Evolutionary conservation across 2,888 invertebrate species (phyloP).

Genomic region (Rosalia funebris): DNA sequence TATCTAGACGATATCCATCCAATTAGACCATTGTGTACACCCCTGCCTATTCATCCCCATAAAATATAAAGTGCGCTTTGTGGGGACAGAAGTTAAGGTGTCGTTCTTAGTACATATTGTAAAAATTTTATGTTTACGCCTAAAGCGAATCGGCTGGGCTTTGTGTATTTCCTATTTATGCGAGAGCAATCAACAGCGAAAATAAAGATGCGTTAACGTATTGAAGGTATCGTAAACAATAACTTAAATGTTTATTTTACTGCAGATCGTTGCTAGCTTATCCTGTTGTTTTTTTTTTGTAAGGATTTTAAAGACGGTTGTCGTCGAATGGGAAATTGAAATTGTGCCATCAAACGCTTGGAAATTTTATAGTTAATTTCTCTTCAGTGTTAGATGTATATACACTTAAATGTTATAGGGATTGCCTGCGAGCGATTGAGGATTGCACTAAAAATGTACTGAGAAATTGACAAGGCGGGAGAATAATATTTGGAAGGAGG

Average conservation of each 20-base stretch:
- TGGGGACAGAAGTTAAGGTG: constrained; percentile 14
- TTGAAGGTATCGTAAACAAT: background rate
- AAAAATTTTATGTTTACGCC: constrained; percentile 47
- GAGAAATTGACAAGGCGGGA: too few species aligned
- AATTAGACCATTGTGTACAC: constrained; percentile 2
- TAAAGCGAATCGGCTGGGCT: constrained; percentile 43
- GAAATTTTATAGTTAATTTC: too few species aligned
- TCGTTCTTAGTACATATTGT: constrained; percentile 18
- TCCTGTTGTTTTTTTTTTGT: background rate
- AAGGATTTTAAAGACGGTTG: background rate
- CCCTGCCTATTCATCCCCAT: background rate
- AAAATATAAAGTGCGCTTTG: constrained; percentile 6
- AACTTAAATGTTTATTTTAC: background rate
- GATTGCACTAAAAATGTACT: too few species aligned
- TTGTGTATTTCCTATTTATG: constrained; percentile 19
- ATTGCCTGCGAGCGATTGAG: too few species aligned
- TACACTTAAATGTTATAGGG: too few species aligned
- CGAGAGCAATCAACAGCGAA: constrained; percentile 19
- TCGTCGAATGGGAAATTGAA: background rate
- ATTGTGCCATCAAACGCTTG: too few species aligned
- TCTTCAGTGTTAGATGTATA: too few species aligned
- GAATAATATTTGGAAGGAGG: too few species aligned
- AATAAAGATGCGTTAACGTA: constrained; percentile 7
- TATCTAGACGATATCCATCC: too few species aligned
- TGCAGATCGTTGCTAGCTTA: background rate